Evolutionary conservation across 2,888 invertebrate species (phyloP).

Genomic region (Coelopa pilipes): DNA sequence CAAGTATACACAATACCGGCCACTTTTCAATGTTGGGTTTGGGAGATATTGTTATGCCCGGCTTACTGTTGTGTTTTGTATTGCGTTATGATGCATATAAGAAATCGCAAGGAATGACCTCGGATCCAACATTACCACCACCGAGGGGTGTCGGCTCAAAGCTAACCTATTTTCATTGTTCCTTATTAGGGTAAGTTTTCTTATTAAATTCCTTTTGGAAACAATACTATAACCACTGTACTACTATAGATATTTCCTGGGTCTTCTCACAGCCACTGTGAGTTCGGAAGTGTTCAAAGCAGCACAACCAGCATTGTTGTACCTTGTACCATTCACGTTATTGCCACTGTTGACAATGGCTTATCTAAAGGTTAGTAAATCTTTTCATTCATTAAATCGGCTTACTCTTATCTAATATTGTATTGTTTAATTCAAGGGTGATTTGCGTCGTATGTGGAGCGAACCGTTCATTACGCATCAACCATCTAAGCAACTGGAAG

Average conservation of each 20-base stretch:
- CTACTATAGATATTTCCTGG: slow-evolving; percentile 81
- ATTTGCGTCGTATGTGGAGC: slow-evolving; percentile 97
- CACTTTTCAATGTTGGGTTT: slow-evolving; percentile 96
- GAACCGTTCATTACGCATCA: slow-evolving; percentile 90
- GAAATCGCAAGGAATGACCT: slow-evolving; percentile 74
- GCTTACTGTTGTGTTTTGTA: slow-evolving; percentile 93
- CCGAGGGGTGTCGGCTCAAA: slow-evolving; percentile 72
- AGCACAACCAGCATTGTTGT: slow-evolving; percentile 95
- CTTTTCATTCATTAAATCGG: no score
- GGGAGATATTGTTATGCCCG: slow-evolving; percentile 94
- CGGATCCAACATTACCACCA: slow-evolving; percentile 71
- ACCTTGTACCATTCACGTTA: slow-evolving; percentile 97
- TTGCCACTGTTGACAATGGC: slow-evolving; percentile 97
- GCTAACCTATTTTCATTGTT: slow-evolving; percentile 97
- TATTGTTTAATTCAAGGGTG: slow-evolving; percentile 76
- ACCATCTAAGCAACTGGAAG: slow-evolving; percentile 84
- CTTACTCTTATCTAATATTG: no score
- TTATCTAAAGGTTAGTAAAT: slow-evolving; percentile 84
- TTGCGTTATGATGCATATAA: slow-evolving; percentile 97
- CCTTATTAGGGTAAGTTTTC: slow-evolving; percentile 80
- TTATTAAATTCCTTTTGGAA: neutral
- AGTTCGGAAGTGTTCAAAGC: slow-evolving; percentile 98
- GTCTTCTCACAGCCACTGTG: slow-evolving; percentile 94
- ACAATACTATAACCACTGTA: neutral
- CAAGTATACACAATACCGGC: slow-evolving; percentile 94